phyloP scores from a whole-genome alignment of 2,888 invertebrate species.

The Apantesis nais region DNA sequence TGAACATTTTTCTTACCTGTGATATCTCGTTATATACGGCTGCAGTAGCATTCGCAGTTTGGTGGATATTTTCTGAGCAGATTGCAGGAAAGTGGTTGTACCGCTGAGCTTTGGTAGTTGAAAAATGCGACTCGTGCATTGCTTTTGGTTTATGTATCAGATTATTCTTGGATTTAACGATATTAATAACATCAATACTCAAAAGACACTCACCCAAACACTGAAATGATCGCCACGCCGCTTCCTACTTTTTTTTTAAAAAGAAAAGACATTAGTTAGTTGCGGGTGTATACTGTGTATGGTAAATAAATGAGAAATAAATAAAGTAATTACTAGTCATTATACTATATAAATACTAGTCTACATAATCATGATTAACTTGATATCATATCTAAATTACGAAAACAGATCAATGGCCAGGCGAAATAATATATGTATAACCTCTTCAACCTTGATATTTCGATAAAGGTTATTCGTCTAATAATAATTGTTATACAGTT shows the following conservation, averaged over 20 bases:
- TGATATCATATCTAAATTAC: neutral
- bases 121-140: neutral
- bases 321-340: too few relatives aligned
- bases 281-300: too few relatives aligned
- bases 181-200: too few relatives aligned
- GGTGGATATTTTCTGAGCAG: neutral
- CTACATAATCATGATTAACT: neutral
- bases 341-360: neutral
- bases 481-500: conserved; percentile 21
- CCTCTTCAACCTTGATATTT: conserved; percentile 26
- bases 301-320: too few relatives aligned
- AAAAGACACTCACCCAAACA: too few relatives aligned
- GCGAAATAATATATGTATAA: neutral
- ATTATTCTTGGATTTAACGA: neutral
- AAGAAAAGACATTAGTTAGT: too few relatives aligned
- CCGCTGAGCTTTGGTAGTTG: neutral
- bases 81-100: neutral
- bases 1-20: neutral
- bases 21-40: neutral
- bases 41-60: neutral
- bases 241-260: too few relatives aligned
- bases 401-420: neutral
- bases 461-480: conserved; percentile 21
- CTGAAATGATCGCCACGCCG: too few relatives aligned
- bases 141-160: neutral